phyloP scores from a whole-genome alignment of 2,888 invertebrate genomes.

The Drosophila paucipuncta region DNA sequence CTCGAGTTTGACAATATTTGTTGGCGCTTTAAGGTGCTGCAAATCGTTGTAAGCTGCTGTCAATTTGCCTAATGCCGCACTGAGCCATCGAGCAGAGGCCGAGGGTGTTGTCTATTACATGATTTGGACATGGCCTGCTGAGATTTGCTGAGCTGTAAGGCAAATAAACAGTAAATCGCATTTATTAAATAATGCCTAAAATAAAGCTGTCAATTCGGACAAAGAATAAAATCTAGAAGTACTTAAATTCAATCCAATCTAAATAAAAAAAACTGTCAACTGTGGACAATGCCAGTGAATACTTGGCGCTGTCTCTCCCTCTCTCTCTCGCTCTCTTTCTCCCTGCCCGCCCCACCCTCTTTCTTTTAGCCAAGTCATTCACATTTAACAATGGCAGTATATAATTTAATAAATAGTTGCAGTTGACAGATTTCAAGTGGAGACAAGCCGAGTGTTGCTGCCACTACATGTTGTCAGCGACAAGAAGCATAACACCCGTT shows the following conservation, averaged over 20 bases:
- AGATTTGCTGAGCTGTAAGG: slow-evolving; percentile 42
- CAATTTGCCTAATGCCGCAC: slow-evolving; percentile 74
- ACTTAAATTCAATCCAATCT: slow-evolving; percentile 20
- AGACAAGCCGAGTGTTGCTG: slow-evolving; percentile 41
- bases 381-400: slow-evolving; percentile 70
- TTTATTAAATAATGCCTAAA: slow-evolving; percentile 38
- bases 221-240: slow-evolving; percentile 23
- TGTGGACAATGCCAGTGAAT: neutral
- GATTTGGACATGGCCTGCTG: slow-evolving; percentile 22
- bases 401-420: slow-evolving; percentile 81
- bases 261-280: slow-evolving; percentile 5
- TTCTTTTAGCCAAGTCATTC: slow-evolving; percentile 50
- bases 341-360: neutral
- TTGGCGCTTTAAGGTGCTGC: slow-evolving; percentile 61
- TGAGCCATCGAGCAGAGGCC: slow-evolving; percentile 35
- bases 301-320: slow-evolving; percentile 7
- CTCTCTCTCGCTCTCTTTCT: neutral
- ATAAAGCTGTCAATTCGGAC: slow-evolving; percentile 28
- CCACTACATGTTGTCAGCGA: slow-evolving; percentile 44
- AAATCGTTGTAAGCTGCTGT: slow-evolving; percentile 75
- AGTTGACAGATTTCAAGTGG: slow-evolving; percentile 81
- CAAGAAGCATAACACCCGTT: slow-evolving; percentile 22
- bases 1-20: slow-evolving; percentile 53
- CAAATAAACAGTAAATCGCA: slow-evolving; percentile 41
- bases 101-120: slow-evolving; percentile 51